Evolutionary conservation across 2,888 invertebrate genomes (phyloP).

Genomic region (Luperina nickerlii): DNA sequence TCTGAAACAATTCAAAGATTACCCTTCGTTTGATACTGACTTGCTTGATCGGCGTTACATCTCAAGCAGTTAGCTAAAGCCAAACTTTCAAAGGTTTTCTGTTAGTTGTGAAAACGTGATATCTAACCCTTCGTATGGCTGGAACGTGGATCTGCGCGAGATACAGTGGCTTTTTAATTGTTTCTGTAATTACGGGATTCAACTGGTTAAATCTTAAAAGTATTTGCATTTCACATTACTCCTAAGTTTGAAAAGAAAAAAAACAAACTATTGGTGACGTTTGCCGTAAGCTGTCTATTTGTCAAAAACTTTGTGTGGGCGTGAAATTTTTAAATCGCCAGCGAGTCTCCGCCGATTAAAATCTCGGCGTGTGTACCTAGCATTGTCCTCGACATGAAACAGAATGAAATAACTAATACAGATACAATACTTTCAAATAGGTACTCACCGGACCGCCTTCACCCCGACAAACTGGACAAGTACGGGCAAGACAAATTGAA

Average conservation of each 20-base stretch:
- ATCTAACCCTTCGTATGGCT: neutral
- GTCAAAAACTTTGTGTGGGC: neutral
- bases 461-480: slow-evolving; percentile 69
- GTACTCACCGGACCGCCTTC: slow-evolving; percentile 71
- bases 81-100: neutral
- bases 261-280: no score
- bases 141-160: no score
- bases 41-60: neutral
- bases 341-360: neutral
- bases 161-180: no score
- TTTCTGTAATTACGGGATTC: no score
- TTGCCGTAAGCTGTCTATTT: no score
- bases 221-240: neutral
- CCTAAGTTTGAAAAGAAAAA: neutral
- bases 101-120: neutral
- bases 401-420: neutral
- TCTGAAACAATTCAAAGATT: no score
- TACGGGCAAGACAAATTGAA: slow-evolving; percentile 67
- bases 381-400: neutral
- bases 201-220: neutral
- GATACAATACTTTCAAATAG: slow-evolving; percentile 61
- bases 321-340: neutral
- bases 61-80: neutral
- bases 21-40: neutral
- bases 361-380: neutral